Conservation (phyloP, 2,113 vertebrate species). For the Halichoerus grypus region DNA sequence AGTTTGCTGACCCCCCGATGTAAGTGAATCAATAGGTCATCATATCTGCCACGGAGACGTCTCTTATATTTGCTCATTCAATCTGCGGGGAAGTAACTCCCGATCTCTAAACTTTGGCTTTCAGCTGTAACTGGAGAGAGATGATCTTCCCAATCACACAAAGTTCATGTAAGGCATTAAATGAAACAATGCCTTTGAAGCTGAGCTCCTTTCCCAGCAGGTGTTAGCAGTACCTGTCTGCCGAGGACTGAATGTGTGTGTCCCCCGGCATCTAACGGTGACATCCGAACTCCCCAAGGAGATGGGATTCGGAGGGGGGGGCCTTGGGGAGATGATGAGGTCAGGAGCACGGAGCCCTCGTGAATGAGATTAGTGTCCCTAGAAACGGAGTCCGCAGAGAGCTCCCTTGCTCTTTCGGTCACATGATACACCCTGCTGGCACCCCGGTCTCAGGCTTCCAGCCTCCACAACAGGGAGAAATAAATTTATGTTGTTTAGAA, state of each 20-base stretch:
- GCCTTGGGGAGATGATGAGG: background rate
- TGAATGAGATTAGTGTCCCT: background rate
- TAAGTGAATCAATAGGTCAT: background rate
- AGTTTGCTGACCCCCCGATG: background rate
- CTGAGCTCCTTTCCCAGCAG: background rate
- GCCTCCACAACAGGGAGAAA: background rate
- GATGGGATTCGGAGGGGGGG: background rate
- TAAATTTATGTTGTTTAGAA: background rate
- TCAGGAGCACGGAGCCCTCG: no score
- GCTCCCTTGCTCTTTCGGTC: background rate
- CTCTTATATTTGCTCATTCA: background rate
- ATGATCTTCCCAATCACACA: no score
- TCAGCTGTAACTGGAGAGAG: background rate
- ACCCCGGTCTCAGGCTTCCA: background rate
- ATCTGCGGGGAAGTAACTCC: background rate
- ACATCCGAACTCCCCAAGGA: no score
- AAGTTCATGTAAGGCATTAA: background rate
- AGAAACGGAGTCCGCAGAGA: background rate
- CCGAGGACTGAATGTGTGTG: background rate
- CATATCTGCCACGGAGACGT: fast-evolving
- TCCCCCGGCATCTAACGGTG: background rate
- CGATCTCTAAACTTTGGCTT: background rate
- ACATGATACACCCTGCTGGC: background rate
- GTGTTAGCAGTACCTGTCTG: fast-evolving
- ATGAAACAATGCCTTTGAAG: background rate